Base-by-base conservation (phyloP, 2,113 vertebrate species). In the Phoxinus phoxinus region DNA sequence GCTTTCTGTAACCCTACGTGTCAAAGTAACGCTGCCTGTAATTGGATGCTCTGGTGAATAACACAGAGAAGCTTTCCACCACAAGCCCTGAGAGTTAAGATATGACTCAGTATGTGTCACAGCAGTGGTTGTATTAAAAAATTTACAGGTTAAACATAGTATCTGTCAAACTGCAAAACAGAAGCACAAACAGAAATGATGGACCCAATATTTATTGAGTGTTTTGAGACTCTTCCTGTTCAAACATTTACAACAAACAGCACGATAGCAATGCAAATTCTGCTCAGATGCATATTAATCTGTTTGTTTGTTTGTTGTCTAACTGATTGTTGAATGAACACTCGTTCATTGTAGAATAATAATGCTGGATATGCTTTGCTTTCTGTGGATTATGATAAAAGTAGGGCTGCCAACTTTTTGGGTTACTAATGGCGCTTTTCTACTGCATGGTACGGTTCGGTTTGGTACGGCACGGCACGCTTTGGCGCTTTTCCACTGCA, bases 71-170 rank as follows among this genome's bases (percentile, higher is more conserved):
- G 44, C 13, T 35, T 35, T 19, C 12, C 30, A 35, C 13, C 65
- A 7, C 17, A 21, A 56, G 53, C 53, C 53, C 19, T 56, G 6
- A 10, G 35, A 71, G 35, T 12, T 41, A 12, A 41, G 67, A 71
- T 71, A 41, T n/a, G 67, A 71, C 21, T 71, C 67, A 23, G 65
- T 7, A 10, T 76, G 74, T 76, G 48, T 32, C 74, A 53, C n/a
- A 32, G 74, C 27, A 30, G 74, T 19, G 46, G 15, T 11, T 30
- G 74, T 12, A 21, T 53, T 76, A 48, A 32, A 76, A 53, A 53
- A 53, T 76, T 11, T 76, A 76, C 74, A 51, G 74, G 46, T 76
- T 53, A 51, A 51, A 76, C 74, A 53, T 53, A 32, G 74, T 76
- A 53, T 76, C 74, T 76, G 74, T 32, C 46, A 75, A 17, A 75